Percentiles rank a stretch among this genome's conserved stretches.
phyloP scores from a whole-genome alignment of 2,888 invertebrate genomes.

The Nephrocerus scutellatus region DNA sequence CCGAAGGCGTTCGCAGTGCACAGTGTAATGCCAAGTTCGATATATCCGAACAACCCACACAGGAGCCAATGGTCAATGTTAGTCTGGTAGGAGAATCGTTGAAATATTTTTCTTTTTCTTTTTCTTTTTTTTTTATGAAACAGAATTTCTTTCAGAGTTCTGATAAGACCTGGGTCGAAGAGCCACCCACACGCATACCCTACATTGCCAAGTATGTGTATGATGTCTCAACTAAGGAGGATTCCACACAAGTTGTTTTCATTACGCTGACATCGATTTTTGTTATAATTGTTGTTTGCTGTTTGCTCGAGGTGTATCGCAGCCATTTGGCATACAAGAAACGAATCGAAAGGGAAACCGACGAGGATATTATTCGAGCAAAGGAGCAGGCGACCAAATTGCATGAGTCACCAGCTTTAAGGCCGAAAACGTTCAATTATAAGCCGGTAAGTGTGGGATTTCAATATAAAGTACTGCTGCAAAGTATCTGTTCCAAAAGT shows the following conservation, averaged over 20 bases:
- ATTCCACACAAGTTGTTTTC: slow-evolving; percentile 73
- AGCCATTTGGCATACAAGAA: slow-evolving; percentile 67
- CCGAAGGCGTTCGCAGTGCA: slow-evolving; percentile 77
- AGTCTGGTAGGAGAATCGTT: slow-evolving; percentile 49
- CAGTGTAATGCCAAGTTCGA: slow-evolving; percentile 78
- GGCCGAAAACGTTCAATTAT: slow-evolving; percentile 47
- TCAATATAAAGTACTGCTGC: too few species aligned
- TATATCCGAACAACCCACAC: slow-evolving; percentile 53
- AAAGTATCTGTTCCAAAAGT: too few species aligned
- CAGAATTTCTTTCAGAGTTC: slow-evolving; percentile 52
- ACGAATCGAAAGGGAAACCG: slow-evolving; percentile 67
- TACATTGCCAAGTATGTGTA: slow-evolving; percentile 66
- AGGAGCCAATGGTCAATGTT: slow-evolving; percentile 54
- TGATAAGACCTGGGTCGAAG: slow-evolving; percentile 77
- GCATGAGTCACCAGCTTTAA: slow-evolving; percentile 54
- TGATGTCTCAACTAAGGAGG: slow-evolving; percentile 68
- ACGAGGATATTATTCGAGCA: slow-evolving; percentile 65
- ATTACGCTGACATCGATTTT: slow-evolving; percentile 71
- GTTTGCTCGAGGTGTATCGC: slow-evolving; percentile 69
- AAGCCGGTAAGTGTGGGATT: slow-evolving; percentile 48
- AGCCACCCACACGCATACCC: slow-evolving; percentile 68
- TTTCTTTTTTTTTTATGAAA: slow-evolving; percentile 7
- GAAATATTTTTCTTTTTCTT: slow-evolving; percentile 10
- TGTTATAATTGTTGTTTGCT: slow-evolving; percentile 59
- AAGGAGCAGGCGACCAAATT: slow-evolving; percentile 66